Evolutionary conservation across 2,888 invertebrate species (phyloP), one percentile per base, ranked within the genome.

Genomic region (Coelopa pilipes): DNA sequence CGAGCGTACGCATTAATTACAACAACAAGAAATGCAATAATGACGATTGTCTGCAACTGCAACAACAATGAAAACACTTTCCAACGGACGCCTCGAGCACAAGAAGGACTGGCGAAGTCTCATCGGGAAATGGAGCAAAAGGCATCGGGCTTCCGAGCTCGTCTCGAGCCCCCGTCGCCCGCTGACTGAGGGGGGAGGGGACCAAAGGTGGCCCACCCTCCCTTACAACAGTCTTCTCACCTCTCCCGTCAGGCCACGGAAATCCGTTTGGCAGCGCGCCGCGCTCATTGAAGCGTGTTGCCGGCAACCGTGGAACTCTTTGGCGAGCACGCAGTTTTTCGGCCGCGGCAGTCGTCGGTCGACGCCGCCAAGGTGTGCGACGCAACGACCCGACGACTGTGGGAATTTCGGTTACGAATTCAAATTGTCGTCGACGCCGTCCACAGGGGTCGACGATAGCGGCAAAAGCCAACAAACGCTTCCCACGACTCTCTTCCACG

Each of bases 341-440:
- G 49, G 0, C 50, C 15, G n/a, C 49, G 3, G n/a, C 15, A 24
- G 53, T n/a, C 4, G 53, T 53, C 53, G 15, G 53, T n/a, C n/a
- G 13, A 13, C 49, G 13, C 10, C 49, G 24, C 21, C 7, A 4
- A 34, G 11, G 34, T 62, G 34, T 62, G 21, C 34, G 24, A 13
- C 60, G 15, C 24, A 34, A 24, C 24, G 60, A 34, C 34, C 2
- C 13, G 0, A 24, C 4, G n/a, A 69, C 57, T 69, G 69, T 69
- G 69, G 69, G 69, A 69, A 69, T 59, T 69, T 69, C 69, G 19
- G 55, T 69, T 69, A 69, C 46, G 57, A 69, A 69, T 66, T 57
- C 59, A 59, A 59, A 47, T 34, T 34, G 34, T 34, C 34, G 34
- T 34, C 34, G 34, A 34, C 34, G 34, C 34, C 34, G 34, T 34